These are phyloP conservation scores for Heterodera filipjevi DNA, from an alignment of 2,888 invertebrate species.

Conservation along the genomic window DNA sequence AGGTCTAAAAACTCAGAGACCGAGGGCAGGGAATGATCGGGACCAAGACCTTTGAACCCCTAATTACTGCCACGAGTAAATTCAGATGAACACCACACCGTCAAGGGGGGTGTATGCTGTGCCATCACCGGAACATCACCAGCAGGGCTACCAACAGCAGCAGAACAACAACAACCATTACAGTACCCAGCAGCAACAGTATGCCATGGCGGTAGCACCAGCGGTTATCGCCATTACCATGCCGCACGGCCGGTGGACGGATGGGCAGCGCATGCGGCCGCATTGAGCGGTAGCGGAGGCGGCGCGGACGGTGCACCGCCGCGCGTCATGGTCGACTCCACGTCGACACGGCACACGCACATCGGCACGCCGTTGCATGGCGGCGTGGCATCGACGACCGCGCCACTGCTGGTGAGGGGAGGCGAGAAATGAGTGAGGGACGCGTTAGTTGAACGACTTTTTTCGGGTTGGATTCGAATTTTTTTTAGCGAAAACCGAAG, in stretches of 20 bases:
- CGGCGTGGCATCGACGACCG: not conserved
- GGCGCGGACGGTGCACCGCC: not conserved
- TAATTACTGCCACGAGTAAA: too few species aligned
- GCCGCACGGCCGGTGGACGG: slow-evolving; percentile 18
- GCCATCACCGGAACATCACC: too few species aligned
- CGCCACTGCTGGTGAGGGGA: not conserved
- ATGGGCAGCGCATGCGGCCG: slow-evolving; percentile 11
- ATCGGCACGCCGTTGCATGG: slow-evolving; percentile 16
- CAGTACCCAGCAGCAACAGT: not conserved
- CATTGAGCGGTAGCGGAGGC: not conserved
- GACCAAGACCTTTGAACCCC: too few species aligned
- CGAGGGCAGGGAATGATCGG: too few species aligned
- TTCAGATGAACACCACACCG: too few species aligned
- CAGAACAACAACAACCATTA: not conserved
- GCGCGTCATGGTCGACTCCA: slow-evolving; percentile 13
- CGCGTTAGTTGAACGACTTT: not conserved
- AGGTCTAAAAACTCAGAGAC: too few species aligned
- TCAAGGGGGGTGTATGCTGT: too few species aligned
- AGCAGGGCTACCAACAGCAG: too few species aligned
- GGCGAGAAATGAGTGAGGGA: not conserved
- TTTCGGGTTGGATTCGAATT: slow-evolving; percentile 14
- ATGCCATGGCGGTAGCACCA: too few species aligned
- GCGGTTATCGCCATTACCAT: slow-evolving; percentile 24
- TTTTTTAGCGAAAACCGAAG: too few species aligned
- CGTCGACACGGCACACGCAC: slow-evolving; percentile 24